Evolutionary conservation across 2,113 vertebrate genomes (phyloP).

Genomic region (Centropus unirufus): DNA sequence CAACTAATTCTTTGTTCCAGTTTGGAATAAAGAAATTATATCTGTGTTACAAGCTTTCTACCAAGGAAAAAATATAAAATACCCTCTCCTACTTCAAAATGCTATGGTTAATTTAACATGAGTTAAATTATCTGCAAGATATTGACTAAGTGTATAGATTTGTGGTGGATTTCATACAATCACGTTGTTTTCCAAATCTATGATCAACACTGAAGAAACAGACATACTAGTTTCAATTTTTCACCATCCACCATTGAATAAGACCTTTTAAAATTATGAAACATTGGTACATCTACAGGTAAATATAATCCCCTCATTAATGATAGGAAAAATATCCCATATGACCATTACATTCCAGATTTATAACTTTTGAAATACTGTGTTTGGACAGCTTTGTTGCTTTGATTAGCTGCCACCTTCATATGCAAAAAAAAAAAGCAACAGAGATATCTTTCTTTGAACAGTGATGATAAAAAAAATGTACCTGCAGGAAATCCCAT

Average conservation of each 20-base stretch:
- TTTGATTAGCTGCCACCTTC: conserved; percentile 51
- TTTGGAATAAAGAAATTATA: background rate
- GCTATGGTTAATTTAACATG: background rate
- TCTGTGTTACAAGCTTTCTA: background rate
- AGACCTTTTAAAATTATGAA: background rate
- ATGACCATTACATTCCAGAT: background rate
- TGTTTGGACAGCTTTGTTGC: conserved; percentile 49
- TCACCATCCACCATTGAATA: background rate
- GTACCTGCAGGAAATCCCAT: conserved; percentile 99
- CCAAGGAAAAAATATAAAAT: fast-evolving
- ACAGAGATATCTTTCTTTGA: conserved; percentile 62
- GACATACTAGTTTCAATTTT: background rate
- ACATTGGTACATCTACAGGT: background rate
- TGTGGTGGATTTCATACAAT: background rate
- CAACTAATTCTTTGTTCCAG: background rate
- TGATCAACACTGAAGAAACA: background rate
- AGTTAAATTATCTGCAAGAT: background rate
- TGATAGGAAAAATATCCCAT: background rate
- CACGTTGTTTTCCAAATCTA: background rate
- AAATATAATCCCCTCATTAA: background rate
- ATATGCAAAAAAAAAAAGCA: conserved; percentile 28
- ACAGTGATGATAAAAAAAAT: conserved; percentile 58
- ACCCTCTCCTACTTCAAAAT: background rate
- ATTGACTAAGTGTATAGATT: background rate
- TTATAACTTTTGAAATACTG: background rate